Evolutionary conservation across 2,888 invertebrate genomes (phyloP), one percentile per base, ranked within the genome.

Genomic region (Clistopyga incitator): DNA sequence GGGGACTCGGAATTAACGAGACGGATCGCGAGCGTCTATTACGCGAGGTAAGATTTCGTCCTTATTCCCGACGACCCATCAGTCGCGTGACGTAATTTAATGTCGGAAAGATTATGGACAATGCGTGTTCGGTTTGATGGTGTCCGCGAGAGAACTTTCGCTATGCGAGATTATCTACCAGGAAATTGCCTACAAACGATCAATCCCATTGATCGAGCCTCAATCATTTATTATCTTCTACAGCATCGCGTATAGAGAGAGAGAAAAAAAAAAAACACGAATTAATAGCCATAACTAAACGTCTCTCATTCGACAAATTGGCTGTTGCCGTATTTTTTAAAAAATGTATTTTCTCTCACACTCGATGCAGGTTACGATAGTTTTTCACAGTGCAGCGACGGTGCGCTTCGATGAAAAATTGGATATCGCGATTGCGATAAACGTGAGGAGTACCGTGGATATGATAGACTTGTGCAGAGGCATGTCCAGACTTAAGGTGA

Each of bases 371-470:
- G 90, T 92, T 1, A 89, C 92, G 0, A 90, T 96, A 68, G 95
- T 97, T 13, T 95, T 97, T 91, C 97, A 97, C 91, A 95, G 95
- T 64, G 97, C 97, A 2, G 97, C 97, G 0, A 97, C 97, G 0
- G 96, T 97, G 23, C 94, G 95, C 85, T 97, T 97, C 90, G 96
- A 97, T 90, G 97, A 97, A 90, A 95, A 95, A 65, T 92, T 97
- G 15, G 94, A 95, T 92, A 91, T 94, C n/a, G 96, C 97, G 0
- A 94, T 95, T 29, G 94, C 95, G 80, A 96, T 97, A 92, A 97
- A 97, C 92, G 95, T 97, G 8, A 93, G 95, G 47, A 96, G 95
- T 61, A 95, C 96, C 0, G 94, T 94, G 83, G 95, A 96, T 87
- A 92, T 97, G 81, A 90, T 97, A 15, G 93, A 94, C 8, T 92